Base-by-base conservation (phyloP, 2,113 vertebrate species). In the Girardinichthys multiradiatus region DNA sequence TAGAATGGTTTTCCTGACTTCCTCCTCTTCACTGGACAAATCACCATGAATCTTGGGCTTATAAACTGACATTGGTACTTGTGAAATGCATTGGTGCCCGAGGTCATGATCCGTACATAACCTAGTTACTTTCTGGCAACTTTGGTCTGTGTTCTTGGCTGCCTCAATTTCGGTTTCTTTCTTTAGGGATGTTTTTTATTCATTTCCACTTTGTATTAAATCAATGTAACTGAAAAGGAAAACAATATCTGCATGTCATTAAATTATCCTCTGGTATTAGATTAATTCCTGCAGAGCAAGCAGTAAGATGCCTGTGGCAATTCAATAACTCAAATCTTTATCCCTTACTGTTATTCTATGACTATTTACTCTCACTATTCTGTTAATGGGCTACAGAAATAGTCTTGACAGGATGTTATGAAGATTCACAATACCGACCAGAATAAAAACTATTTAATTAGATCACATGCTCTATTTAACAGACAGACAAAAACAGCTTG, bases 401-500 rank as follows among this genome's bases (percentile, higher is more conserved):
- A 59, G 33, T 37, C 65, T 37, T 9, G 21, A 54, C 63, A 72
- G 12, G 60, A 66, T 24, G 61, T 69, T 72, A 75, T 75, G 72
- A 24, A 28, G 48, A 60, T 45, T 4, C 26, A 58, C 42, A 30
- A n/a, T 29, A 45, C 26, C 9, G 39, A 61, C 70, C 26, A 76
- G 62, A 72, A 80, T 48, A 64, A 64, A 71, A 77, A 39, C 35
- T 60, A 29, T 58, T 70, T 68, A 60, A 86, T 85, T 76, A 82
- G 61, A 89, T 88, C 83, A 72, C 72, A 85, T 71, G 87, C 86
- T 82, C 83, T 74, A 85, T 82, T 90, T 77, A 88, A 77, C 88
- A 81, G 69, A 75, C 1, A 39, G 39, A 69, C 31, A 42, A 62
- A 42, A 57, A 35, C 62, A 74, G 68, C 65, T 33, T 51, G 27